phyloP scores from a whole-genome alignment of 1,140 invertebrate genomes.

The Zaprionus inermis region DNA sequence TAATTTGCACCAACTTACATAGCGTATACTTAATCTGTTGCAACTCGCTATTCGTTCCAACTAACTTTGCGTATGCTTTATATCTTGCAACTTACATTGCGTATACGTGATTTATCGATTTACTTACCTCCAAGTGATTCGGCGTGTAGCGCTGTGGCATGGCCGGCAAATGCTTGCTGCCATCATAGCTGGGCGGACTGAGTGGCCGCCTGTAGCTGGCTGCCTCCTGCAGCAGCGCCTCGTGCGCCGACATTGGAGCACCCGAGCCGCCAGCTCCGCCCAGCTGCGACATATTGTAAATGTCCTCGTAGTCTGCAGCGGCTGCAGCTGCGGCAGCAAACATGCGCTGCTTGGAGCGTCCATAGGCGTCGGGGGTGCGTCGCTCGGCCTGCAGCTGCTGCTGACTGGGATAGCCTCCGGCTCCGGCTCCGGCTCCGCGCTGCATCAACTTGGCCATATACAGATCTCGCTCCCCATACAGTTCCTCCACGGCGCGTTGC shows the following conservation, averaged over 20 bases:
- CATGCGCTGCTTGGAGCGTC: conserved; percentile 86
- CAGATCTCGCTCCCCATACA: conserved; percentile 78
- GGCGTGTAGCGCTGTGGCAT: conserved; percentile 83
- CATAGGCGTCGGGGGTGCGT: conserved; percentile 92
- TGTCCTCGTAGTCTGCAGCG: conserved; percentile 91
- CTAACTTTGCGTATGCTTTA: background rate
- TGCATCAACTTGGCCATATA: conserved; percentile 82
- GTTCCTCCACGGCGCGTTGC: conserved; percentile 72
- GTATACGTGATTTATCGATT: conserved; percentile 7
- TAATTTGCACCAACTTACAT: conserved; percentile 26
- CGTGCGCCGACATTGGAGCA: conserved; percentile 58
- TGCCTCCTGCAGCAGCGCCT: conserved; percentile 75
- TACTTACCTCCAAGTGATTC: conserved; percentile 82
- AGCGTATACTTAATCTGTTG: conserved; percentile 14
- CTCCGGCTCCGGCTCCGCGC: conserved; percentile 34
- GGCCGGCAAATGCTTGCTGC: conserved; percentile 75
- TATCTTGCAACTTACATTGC: background rate
- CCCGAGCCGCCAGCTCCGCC: conserved; percentile 34
- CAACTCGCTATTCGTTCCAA: conserved; percentile 26
- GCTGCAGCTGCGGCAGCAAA: conserved; percentile 70
- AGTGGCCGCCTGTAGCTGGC: conserved; percentile 83
- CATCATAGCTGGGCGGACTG: conserved; percentile 84
- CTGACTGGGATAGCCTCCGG: conserved; percentile 56
- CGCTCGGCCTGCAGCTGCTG: conserved; percentile 85
- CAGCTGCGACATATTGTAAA: conserved; percentile 86